Evolutionary conservation across 2,888 invertebrate genomes (phyloP).

Genomic region (Cosmorhoe ocellata): DNA sequence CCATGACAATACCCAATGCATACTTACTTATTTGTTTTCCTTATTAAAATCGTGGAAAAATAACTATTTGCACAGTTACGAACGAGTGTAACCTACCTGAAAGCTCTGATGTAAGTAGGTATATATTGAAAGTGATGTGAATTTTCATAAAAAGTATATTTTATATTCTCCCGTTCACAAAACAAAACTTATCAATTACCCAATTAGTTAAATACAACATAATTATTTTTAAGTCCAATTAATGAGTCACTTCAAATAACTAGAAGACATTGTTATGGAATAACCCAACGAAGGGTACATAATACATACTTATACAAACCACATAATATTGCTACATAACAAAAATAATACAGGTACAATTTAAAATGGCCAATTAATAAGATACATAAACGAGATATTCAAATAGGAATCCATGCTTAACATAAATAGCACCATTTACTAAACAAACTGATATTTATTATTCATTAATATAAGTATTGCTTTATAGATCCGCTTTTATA

Average conservation of each 20-base stretch:
- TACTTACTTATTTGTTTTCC: too few relatives aligned
- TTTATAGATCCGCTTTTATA: neutral
- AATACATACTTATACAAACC: neutral
- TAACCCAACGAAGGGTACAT: neutral
- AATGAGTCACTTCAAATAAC: slow-evolving; percentile 1
- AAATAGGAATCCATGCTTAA: neutral
- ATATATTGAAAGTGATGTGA: too few relatives aligned
- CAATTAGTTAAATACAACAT: slow-evolving; percentile 1
- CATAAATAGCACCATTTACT: slow-evolving; percentile 20
- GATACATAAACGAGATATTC: neutral
- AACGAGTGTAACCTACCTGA: too few relatives aligned
- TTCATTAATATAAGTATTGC: slow-evolving; percentile 1
- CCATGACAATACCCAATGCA: too few relatives aligned
- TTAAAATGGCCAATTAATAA: slow-evolving; percentile 13
- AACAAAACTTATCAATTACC: slow-evolving; percentile 18
- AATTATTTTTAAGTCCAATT: neutral
- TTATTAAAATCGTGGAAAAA: too few relatives aligned
- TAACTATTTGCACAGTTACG: neutral
- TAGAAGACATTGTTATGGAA: slow-evolving; percentile 1
- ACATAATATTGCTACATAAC: slow-evolving; percentile 5
- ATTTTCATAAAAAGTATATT: slow-evolving; percentile 18
- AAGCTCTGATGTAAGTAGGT: too few relatives aligned
- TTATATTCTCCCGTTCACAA: slow-evolving; percentile 15
- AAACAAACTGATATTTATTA: slow-evolving; percentile 1
- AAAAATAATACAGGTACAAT: slow-evolving; percentile 15